These are phyloP conservation scores for Drosophila mayaguana DNA, from an alignment of 2,888 invertebrate species.

Conservation along the genomic window DNA sequence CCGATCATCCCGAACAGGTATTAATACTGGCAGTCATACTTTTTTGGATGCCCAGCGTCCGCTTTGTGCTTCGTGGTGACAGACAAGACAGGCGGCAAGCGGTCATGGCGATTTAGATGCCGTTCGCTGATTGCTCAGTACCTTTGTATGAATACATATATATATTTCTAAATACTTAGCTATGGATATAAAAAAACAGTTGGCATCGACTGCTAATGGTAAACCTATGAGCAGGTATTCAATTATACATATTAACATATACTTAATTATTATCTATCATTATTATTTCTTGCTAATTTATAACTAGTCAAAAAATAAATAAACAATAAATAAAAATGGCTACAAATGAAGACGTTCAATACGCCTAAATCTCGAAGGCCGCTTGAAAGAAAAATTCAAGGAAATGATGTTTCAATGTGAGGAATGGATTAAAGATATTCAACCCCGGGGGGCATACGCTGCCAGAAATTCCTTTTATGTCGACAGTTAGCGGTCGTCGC, in stretches of 20 bases:
- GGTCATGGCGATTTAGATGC: slow-evolving; percentile 63
- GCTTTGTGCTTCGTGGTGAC: slow-evolving; percentile 61
- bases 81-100: slow-evolving; percentile 57
- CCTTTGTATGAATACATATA: slow-evolving; percentile 4
- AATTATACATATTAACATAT: slow-evolving; percentile 52
- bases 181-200: slow-evolving; percentile 23
- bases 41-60: slow-evolving; percentile 73
- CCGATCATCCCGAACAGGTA: slow-evolving; percentile 77
- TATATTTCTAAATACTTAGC: neutral
- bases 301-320: slow-evolving; percentile 34
- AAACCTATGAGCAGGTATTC: slow-evolving; percentile 28
- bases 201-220: slow-evolving; percentile 8
- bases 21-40: slow-evolving; percentile 49
- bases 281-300: slow-evolving; percentile 52
- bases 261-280: slow-evolving; percentile 55
- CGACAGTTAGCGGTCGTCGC: neutral
- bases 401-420: slow-evolving; percentile 5
- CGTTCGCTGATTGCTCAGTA: slow-evolving; percentile 34
- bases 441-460: neutral
- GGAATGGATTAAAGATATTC: neutral
- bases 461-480: slow-evolving; percentile 8
- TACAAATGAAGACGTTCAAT: slow-evolving; percentile 35
- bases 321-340: slow-evolving; percentile 12
- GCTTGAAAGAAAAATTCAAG: slow-evolving; percentile 18
- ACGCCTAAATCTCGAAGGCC: slow-evolving; percentile 32